These are phyloP conservation scores for Archegozetes longisetosus DNA, from an alignment of 1,140 invertebrate species.

Conservation along the genomic window DNA sequence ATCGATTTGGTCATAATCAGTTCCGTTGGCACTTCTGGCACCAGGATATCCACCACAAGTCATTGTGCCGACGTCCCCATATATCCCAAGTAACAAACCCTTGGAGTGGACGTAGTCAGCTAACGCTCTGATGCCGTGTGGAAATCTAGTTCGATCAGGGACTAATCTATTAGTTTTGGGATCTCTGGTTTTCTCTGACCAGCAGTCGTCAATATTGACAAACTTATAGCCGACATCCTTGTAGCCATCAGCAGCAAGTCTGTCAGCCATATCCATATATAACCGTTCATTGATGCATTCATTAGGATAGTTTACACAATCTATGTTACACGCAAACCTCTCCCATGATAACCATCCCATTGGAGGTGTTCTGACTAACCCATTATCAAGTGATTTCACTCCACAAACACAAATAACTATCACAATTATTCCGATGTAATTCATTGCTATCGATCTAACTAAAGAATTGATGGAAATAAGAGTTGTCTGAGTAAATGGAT, in stretches of 20 bases:
- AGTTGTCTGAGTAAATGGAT: no score
- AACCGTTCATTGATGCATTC: constrained; percentile 84
- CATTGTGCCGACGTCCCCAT: constrained; percentile 42
- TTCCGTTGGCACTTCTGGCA: constrained; percentile 34
- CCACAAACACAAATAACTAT: neutral
- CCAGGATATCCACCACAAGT: constrained; percentile 41
- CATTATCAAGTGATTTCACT: neutral
- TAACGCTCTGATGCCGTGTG: constrained; percentile 74
- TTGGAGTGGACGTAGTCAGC: constrained; percentile 57
- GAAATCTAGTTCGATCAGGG: constrained; percentile 69
- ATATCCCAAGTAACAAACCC: constrained; percentile 43
- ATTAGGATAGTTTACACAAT: constrained; percentile 77
- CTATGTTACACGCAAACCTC: constrained; percentile 76
- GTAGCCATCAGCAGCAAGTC: constrained; percentile 73
- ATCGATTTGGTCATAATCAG: constrained; percentile 38
- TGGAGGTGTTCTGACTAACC: neutral
- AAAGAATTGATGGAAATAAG: no score
- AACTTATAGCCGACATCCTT: constrained; percentile 76
- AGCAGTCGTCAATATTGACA: constrained; percentile 90
- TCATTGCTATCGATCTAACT: no score
- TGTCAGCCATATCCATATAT: constrained; percentile 79
- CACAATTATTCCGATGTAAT: no score
- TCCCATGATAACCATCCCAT: constrained; percentile 84
- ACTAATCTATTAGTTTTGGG: constrained; percentile 42
- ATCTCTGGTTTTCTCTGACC: constrained; percentile 50